A percentile compares a stretch with the other conserved stretches of the same genome.
phyloP scores from a whole-genome alignment of 2,797 vertebrate species.

The Sarcoramphus papa region DNA sequence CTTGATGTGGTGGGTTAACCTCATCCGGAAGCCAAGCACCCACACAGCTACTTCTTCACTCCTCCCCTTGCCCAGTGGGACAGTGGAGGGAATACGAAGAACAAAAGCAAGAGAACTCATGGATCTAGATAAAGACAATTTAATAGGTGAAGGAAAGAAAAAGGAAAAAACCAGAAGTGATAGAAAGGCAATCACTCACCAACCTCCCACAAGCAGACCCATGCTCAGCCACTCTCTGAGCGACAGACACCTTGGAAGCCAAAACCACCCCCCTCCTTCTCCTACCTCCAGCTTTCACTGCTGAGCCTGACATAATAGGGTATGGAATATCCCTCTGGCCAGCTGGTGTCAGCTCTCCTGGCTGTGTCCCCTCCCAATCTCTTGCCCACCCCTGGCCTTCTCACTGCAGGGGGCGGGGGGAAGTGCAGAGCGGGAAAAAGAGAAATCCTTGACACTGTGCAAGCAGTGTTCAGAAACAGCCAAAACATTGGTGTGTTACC shows the following conservation, averaged over 20 bases:
- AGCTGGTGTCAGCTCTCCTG: background rate
- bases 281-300: background rate
- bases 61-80: background rate
- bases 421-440: background rate
- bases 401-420: accelerated
- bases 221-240: background rate
- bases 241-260: background rate
- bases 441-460: background rate
- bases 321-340: background rate
- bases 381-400: background rate
- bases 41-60: background rate
- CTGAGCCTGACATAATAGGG: background rate
- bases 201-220: background rate
- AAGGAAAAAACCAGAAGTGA: background rate
- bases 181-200: background rate
- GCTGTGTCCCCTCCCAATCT: background rate
- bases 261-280: background rate
- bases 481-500: background rate
- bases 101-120: background rate
- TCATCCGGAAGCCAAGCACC: background rate
- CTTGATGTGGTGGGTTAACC: background rate
- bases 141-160: background rate
- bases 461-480: background rate
- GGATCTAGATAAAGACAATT: background rate
- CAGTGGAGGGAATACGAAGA: background rate